Base-by-base conservation (phyloP, 2,888 invertebrate genomes). In the Thera britannica region DNA sequence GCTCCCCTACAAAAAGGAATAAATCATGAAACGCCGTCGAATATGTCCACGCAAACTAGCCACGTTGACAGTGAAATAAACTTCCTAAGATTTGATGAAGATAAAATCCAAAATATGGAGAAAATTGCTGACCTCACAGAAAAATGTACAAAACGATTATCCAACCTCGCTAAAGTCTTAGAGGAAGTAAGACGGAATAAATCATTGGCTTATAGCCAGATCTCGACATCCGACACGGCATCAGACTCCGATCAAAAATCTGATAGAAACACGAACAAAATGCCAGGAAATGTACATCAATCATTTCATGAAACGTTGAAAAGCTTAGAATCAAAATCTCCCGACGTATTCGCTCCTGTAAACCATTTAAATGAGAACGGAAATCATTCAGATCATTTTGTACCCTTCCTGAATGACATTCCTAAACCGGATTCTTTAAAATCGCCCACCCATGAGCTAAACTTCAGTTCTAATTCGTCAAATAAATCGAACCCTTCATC, bases 171-270 rank as follows among this genome's bases (percentile, higher is more conserved):
- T 3, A 91, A 90, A 80, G 92, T 93, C 54, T 79, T 94, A 58
- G 90, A 94, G 72, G 90, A 93, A 86, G 94, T 94, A 2, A 86
- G 94, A 70, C 89, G 83, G 79, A 92, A 90, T 75, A 94, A 94
- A 79, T 88, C 92, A 9, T 76, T 86, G 62, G 88, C 80, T 44
- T 93, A 92, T 60, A 90, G 87, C 71, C 91, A 90, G 73, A 84
- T 90, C 65, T 89, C 91, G 12, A 82, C 87, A 9, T 86, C 90
- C 1, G 90, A 90, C 61, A 80, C 86, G 2, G 83, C 86, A 36
- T 90, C 92, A 1, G 90, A 90, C 66, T 82, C 85, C 3, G 90
- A 90, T 58, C 80, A 80, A 49, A 86, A 82, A 73, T 80, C 85
- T 34, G 86, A 85, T 44, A 86, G 81, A 75, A 79, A 77, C 58